Conservation (phyloP, 37 sponge, comb jelly and placozoan genomes). For the Crambe crambe region DNA sequence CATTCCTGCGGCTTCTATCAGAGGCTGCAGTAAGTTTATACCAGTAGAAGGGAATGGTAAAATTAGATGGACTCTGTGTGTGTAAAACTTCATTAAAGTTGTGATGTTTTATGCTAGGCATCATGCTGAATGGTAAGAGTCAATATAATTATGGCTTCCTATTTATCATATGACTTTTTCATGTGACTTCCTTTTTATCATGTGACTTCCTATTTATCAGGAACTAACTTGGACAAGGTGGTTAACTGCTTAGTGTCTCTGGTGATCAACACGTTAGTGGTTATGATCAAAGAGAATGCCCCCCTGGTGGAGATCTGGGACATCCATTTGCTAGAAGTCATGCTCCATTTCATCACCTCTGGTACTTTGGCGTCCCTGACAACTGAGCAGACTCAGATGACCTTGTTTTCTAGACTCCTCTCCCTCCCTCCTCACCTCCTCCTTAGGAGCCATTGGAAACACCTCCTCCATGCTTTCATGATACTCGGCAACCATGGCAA, state of each 20-base stretch:
- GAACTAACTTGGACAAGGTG: neutral
- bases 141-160: too few species aligned
- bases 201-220: neutral
- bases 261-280: neutral
- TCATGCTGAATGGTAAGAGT: too few species aligned
- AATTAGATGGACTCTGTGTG: too few species aligned
- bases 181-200: neutral
- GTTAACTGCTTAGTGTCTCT: neutral
- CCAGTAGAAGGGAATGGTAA: too few species aligned
- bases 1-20: neutral
- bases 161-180: neutral
- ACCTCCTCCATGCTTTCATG: neutral
- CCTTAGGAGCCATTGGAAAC: neutral
- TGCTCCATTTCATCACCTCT: neutral
- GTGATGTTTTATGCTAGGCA: too few species aligned
- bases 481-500: neutral
- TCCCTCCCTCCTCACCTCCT: neutral
- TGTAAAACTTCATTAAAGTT: too few species aligned
- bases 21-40: conserved; percentile 10
- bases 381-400: neutral
- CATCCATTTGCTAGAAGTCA: neutral
- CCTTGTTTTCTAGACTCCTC: neutral
- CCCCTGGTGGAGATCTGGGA: too few species aligned
- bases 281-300: too few species aligned
- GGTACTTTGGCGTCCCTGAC: neutral